A percentile compares a stretch with the other conserved stretches of the same genome.
Conservation (phyloP, 1,140 invertebrate genomes). For the Druon quercuslanigerum region DNA sequence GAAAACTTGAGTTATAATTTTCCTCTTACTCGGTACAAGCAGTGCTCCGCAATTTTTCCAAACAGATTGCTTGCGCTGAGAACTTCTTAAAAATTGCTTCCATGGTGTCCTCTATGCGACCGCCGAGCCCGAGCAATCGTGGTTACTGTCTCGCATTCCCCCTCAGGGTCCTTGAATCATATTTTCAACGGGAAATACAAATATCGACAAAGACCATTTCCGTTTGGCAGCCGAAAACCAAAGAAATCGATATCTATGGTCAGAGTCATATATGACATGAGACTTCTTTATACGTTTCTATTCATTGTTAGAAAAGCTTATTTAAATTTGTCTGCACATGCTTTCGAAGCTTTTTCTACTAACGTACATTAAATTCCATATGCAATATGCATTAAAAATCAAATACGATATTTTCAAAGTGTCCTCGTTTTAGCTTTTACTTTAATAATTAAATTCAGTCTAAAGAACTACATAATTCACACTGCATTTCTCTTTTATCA, state of each 20-base stretch:
- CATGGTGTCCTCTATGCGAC: neutral
- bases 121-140: neutral
- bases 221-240: neutral
- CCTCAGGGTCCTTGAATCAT: neutral
- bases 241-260: no score
- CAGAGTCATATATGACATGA: no score
- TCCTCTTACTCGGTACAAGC: conserved; percentile 1
- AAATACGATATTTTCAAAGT: no score
- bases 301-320: no score
- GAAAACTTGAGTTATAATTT: conserved; percentile 55
- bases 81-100: conserved; percentile 27
- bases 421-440: no score
- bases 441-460: no score
- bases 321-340: neutral
- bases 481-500: no score
- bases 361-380: neutral
- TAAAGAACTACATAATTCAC: no score
- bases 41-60: conserved; percentile 14
- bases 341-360: neutral
- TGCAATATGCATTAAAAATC: neutral
- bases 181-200: conserved; percentile 1
- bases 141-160: neutral
- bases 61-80: neutral
- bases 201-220: neutral
- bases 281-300: no score